Percentiles rank a stretch among this genome's conserved stretches.
phyloP scores from a whole-genome alignment of 2,797 vertebrate species.

The Morelia viridis region DNA sequence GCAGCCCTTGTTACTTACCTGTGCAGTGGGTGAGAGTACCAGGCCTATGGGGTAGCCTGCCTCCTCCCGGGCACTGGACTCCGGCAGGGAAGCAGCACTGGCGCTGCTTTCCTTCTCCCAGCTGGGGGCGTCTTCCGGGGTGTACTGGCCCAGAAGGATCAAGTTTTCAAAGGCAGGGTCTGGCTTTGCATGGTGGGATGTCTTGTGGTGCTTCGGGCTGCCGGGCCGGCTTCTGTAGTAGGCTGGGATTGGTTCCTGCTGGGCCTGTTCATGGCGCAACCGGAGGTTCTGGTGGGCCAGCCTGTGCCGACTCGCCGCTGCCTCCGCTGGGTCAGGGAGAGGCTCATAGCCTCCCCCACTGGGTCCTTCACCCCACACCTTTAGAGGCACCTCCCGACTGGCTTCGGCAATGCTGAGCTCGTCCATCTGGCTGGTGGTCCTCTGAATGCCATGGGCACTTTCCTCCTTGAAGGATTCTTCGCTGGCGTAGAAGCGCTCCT shows the following conservation, averaged over 20 bases:
- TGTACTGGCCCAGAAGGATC: slow-evolving; percentile 53
- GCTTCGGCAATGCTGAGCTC: slow-evolving; percentile 63
- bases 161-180: slow-evolving; percentile 53
- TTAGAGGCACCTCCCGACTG: not conserved
- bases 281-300: not conserved
- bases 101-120: slow-evolving; percentile 57
- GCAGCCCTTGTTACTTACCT: slow-evolving; percentile 61
- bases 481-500: slow-evolving; percentile 15
- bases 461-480: slow-evolving; percentile 37
- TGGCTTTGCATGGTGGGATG: not conserved
- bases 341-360: not conserved
- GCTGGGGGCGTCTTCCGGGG: not conserved
- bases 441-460: slow-evolving; percentile 48
- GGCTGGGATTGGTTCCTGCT: slow-evolving; percentile 49
- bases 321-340: not conserved
- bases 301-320: not conserved
- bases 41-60: slow-evolving; percentile 12
- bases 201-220: slow-evolving; percentile 45
- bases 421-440: slow-evolving; percentile 61
- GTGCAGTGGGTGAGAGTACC: not conserved
- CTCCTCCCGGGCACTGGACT: slow-evolving; percentile 14
- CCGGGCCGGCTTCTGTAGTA: slow-evolving; percentile 30
- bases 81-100: not conserved
- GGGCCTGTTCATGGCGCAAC: not conserved
- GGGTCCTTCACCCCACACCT: slow-evolving; percentile 48